Conservation (phyloP, 2,797 vertebrate genomes). For the Meriones psammophilus region DNA sequence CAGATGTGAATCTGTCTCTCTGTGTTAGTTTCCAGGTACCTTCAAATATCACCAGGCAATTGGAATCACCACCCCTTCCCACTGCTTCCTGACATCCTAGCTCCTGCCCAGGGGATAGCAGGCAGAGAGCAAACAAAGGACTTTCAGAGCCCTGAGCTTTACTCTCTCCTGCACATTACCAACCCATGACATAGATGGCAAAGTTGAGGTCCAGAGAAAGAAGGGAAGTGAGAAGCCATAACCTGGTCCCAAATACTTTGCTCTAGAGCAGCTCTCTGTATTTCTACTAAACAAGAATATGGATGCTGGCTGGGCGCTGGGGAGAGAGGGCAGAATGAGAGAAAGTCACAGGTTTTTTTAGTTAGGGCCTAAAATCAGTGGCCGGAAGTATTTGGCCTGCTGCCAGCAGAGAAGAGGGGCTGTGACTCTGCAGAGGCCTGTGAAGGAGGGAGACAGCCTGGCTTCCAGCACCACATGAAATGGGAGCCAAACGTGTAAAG, state of each 20-base stretch:
- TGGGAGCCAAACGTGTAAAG: slow-evolving; percentile 69
- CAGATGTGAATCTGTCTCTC: neutral
- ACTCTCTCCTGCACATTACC: neutral
- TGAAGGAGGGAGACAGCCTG: slow-evolving; percentile 68
- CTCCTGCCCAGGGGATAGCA: neutral
- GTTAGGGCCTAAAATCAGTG: slow-evolving; percentile 74
- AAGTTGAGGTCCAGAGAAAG: slow-evolving; percentile 55
- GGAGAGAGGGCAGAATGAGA: neutral
- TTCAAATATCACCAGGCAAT: slow-evolving; percentile 20
- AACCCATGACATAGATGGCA: slow-evolving; percentile 46
- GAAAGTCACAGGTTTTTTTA: slow-evolving; percentile 66
- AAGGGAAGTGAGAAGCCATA: neutral
- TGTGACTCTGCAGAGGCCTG: slow-evolving; percentile 63
- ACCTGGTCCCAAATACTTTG: neutral
- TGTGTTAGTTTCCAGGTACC: neutral
- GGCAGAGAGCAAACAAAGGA: neutral
- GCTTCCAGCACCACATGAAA: slow-evolving; percentile 39
- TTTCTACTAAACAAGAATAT: neutral
- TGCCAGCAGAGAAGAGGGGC: slow-evolving; percentile 65
- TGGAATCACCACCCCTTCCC: neutral
- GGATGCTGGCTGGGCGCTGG: neutral
- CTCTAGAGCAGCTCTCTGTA: neutral
- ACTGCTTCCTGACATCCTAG: neutral
- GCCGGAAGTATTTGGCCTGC: slow-evolving; percentile 62
- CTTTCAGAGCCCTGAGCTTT: slow-evolving; percentile 20